These are phyloP conservation scores for Noctua comes DNA, from an alignment of 2,888 invertebrate genomes.

Conservation along the genomic window DNA sequence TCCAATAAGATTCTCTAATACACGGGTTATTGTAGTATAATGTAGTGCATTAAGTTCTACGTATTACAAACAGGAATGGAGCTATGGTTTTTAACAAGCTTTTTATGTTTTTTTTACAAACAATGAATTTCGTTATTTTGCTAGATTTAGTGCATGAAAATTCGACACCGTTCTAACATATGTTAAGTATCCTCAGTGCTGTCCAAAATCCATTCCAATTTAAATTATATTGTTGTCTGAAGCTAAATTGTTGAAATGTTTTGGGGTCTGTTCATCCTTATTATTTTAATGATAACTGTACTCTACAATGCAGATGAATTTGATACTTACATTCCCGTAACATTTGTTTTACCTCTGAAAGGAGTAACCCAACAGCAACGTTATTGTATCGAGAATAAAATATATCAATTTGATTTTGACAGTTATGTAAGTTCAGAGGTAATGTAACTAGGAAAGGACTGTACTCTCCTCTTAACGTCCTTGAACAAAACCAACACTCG, in stretches of 20 bases:
- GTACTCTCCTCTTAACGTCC: background rate
- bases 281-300: background rate
- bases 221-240: background rate
- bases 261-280: background rate
- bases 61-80: background rate
- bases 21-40: background rate
- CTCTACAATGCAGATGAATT: background rate
- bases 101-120: background rate
- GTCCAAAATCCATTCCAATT: background rate
- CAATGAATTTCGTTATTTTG: background rate
- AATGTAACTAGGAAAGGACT: background rate
- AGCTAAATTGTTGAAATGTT: too few species aligned
- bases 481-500: background rate
- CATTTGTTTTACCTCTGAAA: too few species aligned
- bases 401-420: too few species aligned
- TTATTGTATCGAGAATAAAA: too few species aligned
- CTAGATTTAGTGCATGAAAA: conserved; percentile 6
- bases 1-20: background rate
- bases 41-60: background rate
- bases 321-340: too few species aligned
- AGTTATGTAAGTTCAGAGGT: too few species aligned
- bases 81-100: background rate
- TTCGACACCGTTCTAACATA: background rate
- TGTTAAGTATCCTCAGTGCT: background rate
- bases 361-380: too few species aligned